Base-by-base conservation (phyloP, 2,113 vertebrate genomes). In the Poeciliopsis retropinna region DNA sequence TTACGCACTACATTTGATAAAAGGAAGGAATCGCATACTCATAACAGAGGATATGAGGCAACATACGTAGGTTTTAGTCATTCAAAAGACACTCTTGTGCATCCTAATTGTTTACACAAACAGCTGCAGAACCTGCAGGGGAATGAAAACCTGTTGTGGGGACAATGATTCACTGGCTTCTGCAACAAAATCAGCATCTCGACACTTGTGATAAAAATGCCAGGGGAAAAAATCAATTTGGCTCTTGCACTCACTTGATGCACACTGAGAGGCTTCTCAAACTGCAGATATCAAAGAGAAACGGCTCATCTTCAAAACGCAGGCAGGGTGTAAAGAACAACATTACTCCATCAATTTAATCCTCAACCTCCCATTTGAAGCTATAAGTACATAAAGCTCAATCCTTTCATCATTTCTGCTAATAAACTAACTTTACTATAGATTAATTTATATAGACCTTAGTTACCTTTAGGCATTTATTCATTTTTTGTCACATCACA, bases 201-300 rank as follows among this genome's bases (percentile, higher is more conserved):
- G 86, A 44, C 78, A 76, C 79, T 62, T 73, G 67, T 85, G 77
- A 89, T 87, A 83, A 88, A 88, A 87, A 85, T 70, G 63, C 78
- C 85, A 74, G 75, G 60, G 80, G 86, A 80, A 83, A 85, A 89
- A 93, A 92, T 92, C 89, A 69, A 88, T 92, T 84, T 85, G 76
- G 66, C 80, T 65, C 54, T 77, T 78, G 76, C 67, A 85, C 81
- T 79, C 83, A 75, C 82, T 87, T 85, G 81, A 85, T 60, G 78
- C 54, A 61, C 76, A 60, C 79, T 73, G 79, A 75, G 83, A 72
- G 79, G 83, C 75, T 82, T 76, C 80, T 64, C 66, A 81, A 85
- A 76, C 87, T 78, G 87, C 84, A 87, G 67, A 85, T 81, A 86
- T 87, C 79, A 88, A 78, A 92, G 79, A 83, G 76, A 67, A 80